A percentile compares a stretch with the other conserved stretches of the same genome.
Conservation (phyloP, 35 echinoderm and acorn worm species). For the Heliocidaris tuberculata region DNA sequence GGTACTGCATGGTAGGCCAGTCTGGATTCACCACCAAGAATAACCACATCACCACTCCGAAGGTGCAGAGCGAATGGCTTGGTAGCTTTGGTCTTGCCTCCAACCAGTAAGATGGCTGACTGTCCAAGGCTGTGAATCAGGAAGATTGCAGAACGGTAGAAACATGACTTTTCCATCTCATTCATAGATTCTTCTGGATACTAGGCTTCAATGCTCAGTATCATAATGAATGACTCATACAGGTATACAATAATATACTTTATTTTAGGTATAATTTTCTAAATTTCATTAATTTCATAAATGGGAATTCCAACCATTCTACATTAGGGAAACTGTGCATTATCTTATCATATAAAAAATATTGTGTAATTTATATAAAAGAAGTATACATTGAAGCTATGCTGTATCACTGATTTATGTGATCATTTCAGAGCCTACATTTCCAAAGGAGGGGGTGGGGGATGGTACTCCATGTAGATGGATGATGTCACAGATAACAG, state of each 20-base stretch:
- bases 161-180: not conserved
- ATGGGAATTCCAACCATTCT: too few species aligned
- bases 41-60: slow-evolving; percentile 89
- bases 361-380: too few species aligned
- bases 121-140: slow-evolving; percentile 80
- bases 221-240: not conserved
- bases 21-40: slow-evolving; percentile 74
- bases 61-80: slow-evolving; percentile 77
- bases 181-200: not conserved
- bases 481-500: too few species aligned
- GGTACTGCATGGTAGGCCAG: slow-evolving; percentile 89
- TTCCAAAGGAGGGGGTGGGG: too few species aligned
- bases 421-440: too few species aligned
- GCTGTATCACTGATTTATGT: too few species aligned
- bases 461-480: too few species aligned
- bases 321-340: too few species aligned
- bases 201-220: not conserved
- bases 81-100: slow-evolving; percentile 72
- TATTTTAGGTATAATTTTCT: not conserved
- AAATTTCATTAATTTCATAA: not conserved
- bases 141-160: not conserved
- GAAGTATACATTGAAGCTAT: too few species aligned
- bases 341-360: too few species aligned
- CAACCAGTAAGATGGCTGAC: slow-evolving; percentile 87
- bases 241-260: not conserved